Evolutionary conservation across 2,888 invertebrate genomes (phyloP), one percentile per base, ranked within the genome.

Genomic region (Orthosia gothica): DNA sequence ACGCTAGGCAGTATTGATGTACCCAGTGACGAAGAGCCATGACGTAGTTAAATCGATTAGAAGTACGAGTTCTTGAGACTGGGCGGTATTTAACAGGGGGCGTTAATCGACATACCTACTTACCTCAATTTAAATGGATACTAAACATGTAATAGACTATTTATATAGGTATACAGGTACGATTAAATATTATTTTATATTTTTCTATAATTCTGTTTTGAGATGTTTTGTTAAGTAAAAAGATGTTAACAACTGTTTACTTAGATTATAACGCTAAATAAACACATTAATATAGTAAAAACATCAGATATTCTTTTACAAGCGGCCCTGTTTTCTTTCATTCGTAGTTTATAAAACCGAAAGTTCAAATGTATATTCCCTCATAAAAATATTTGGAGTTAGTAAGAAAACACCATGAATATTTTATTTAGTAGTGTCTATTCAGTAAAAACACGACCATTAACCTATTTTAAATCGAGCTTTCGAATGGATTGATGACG

Each of bases 381-480:
- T 77, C 76, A 83, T 83, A 82, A 82, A 81, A 76, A 79, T 82
- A 86, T 87, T 88, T 76, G 73, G 79, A 81, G 75, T 79, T 74
- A 62, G 79, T 85, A 87, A 86, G 87, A 89, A 90, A 90, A 89
- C 84, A 86, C 83, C 84, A 87, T 89, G 89, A 89, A 89, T 90
- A 89, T 90, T 91, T 91, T 91, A 91, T 93, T 91, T 88, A 89
- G 86, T 84, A 89, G 89, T 90, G 90, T 86, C 89, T 91, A 89
- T 92, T 93, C 89, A 88, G 90, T 91, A 92, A 93, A 94, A 94
- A 93, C 91, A 90, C 83, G 86, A 87, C 89, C 92, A 91, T 94
- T 95, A 94, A 93, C 95, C 95, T 92, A 95, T 93, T 95, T 94
- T 94, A 93, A 93, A 95, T 94, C 91, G 93, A 91, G 93, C 92